These are phyloP conservation scores for Brachionus paranguensis DNA, from an alignment of 1,140 invertebrate species.

Conservation along the genomic window DNA sequence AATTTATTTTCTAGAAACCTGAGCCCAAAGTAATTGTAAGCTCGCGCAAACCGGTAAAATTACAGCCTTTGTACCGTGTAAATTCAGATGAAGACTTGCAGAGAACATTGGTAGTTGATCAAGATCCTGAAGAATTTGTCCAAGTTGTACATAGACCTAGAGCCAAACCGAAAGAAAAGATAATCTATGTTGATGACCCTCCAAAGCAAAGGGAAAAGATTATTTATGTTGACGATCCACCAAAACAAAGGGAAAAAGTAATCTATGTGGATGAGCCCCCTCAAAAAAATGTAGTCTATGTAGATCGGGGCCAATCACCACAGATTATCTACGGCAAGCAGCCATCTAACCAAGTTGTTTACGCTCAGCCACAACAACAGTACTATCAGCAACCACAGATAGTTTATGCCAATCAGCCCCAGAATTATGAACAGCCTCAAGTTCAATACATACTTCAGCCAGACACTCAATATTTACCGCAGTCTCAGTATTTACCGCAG, in stretches of 20 bases:
- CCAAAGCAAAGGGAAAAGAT: background rate
- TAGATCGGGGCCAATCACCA: background rate
- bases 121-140: background rate
- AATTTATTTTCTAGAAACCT: background rate
- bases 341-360: background rate
- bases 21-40: background rate
- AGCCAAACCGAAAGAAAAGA: conserved; percentile 36
- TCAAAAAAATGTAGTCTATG: conserved; percentile 14
- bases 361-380: conserved; percentile 17
- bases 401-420: conserved; percentile 28
- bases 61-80: conserved; percentile 10
- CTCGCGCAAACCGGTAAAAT: conserved; percentile 22
- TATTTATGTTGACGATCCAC: conserved; percentile 4
- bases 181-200: conserved; percentile 24
- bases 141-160: conserved; percentile 13
- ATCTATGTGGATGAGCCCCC: conserved; percentile 3
- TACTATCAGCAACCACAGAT: conserved; percentile 19
- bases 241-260: background rate
- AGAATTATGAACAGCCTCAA: conserved; percentile 8
- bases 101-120: background rate
- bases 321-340: background rate
- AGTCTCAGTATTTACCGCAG: conserved; percentile 7
- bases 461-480: background rate
- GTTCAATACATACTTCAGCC: conserved; percentile 16
- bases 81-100: conserved; percentile 20